A percentile compares a stretch with the other conserved stretches of the same genome.
Evolutionary conservation across 2,888 invertebrate species (phyloP).

Genomic region (Calameuta idolon): DNA sequence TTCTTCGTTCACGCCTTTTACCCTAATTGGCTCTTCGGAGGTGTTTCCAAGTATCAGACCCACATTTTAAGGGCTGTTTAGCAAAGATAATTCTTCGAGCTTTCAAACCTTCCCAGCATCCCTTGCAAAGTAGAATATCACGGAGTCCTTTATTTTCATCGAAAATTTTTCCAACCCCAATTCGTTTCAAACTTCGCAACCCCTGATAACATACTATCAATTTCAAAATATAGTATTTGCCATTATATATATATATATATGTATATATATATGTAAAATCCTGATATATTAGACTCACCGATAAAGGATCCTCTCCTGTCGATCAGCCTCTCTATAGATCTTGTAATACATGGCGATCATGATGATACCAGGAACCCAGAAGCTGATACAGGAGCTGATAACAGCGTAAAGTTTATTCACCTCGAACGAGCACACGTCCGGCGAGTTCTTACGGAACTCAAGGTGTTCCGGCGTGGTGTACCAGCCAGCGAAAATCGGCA

Average conservation of each 20-base stretch:
- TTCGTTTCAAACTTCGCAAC: background rate
- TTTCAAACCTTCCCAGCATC: background rate
- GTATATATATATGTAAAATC: background rate
- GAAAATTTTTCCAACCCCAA: background rate
- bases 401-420: constrained; percentile 90
- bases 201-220: background rate
- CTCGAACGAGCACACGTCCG: constrained; percentile 78
- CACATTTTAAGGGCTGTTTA: background rate
- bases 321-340: constrained; percentile 86
- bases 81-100: background rate
- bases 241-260: too few relatives aligned
- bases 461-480: constrained; percentile 90
- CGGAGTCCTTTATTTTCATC: background rate
- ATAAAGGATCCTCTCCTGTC: constrained; percentile 86
- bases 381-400: constrained; percentile 90
- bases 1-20: constrained; percentile 27
- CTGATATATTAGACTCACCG: constrained; percentile 71
- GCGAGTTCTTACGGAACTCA: constrained; percentile 54
- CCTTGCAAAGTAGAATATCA: background rate
- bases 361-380: constrained; percentile 93
- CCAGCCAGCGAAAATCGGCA: constrained; percentile 96
- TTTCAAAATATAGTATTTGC: background rate
- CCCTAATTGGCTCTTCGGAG: constrained; percentile 28
- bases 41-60: background rate
- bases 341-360: constrained; percentile 94